Evolutionary conservation across 2,888 invertebrate genomes (phyloP).

Genomic region (Noctua comes): DNA sequence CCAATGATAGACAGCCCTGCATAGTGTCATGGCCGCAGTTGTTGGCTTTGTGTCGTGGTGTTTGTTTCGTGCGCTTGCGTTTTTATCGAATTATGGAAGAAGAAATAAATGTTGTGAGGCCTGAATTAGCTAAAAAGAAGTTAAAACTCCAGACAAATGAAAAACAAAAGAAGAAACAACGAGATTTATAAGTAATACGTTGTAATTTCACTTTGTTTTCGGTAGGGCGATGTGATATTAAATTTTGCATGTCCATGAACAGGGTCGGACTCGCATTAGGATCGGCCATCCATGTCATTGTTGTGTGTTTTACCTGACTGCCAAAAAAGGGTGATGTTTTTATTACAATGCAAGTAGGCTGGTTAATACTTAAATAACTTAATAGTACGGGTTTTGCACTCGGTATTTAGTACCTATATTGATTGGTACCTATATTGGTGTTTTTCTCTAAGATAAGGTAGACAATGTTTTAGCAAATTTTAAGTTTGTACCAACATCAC

Average conservation of each 20-base stretch:
- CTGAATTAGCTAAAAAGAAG: constrained; percentile 45
- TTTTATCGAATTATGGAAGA: constrained; percentile 40
- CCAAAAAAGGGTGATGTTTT: constrained; percentile 37
- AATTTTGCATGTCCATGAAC: constrained; percentile 34
- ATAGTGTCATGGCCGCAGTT: constrained; percentile 40
- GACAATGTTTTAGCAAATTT: background rate
- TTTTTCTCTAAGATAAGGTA: too few relatives aligned
- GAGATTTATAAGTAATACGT: constrained; percentile 31
- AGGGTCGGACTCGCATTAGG: constrained; percentile 32
- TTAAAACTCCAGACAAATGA: constrained; percentile 36
- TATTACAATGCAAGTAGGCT: constrained; percentile 37
- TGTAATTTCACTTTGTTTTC: constrained; percentile 42
- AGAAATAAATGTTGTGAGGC: constrained; percentile 38
- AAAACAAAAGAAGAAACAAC: constrained; percentile 34
- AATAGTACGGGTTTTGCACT: too few relatives aligned
- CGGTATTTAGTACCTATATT: too few relatives aligned
- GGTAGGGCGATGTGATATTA: constrained; percentile 37
- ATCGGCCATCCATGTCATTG: constrained; percentile 35
- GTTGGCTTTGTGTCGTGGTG: constrained; percentile 42
- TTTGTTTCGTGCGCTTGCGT: constrained; percentile 41
- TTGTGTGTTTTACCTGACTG: constrained; percentile 42
- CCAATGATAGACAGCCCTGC: constrained; percentile 41
- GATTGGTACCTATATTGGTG: too few relatives aligned
- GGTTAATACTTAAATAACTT: constrained; percentile 35
- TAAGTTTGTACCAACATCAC: constrained; percentile 37